These are phyloP conservation scores for Neosalanx taihuensis DNA, from an alignment of 2,797 vertebrate genomes.

Conservation along the genomic window DNA sequence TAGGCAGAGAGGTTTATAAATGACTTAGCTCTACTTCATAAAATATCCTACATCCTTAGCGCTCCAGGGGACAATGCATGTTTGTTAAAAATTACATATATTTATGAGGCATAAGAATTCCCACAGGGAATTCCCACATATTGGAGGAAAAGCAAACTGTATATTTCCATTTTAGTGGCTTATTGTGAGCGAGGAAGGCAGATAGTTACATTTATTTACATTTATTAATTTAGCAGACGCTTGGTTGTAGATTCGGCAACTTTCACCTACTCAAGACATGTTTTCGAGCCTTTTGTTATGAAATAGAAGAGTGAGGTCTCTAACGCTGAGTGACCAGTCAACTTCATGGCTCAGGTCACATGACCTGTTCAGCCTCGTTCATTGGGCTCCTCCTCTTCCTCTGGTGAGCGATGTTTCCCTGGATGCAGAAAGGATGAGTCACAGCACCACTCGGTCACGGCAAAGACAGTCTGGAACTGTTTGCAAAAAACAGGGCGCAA, in stretches of 20 bases:
- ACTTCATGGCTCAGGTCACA: no score
- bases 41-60: conserved; percentile 45
- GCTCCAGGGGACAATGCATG: conserved; percentile 61
- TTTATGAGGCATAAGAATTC: conserved; percentile 59
- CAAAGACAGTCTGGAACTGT: no score
- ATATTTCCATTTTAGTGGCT: conserved; percentile 57
- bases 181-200: conserved; percentile 30
- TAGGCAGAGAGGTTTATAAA: conserved; percentile 43
- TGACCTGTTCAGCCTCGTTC: no score
- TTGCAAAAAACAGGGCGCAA: no score
- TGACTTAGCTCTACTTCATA: conserved; percentile 57
- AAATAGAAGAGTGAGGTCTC: no score
- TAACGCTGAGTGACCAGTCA: no score
- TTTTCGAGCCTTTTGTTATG: no score
- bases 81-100: conserved; percentile 64
- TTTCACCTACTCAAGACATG: no score
- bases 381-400: no score
- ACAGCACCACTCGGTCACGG: no score
- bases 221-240: conserved; percentile 12
- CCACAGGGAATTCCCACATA: conserved; percentile 46
- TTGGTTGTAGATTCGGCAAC: conserved; percentile 12
- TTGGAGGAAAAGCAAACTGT: conserved; percentile 44
- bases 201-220: conserved; percentile 26
- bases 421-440: no score
- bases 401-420: no score